phyloP scores from a whole-genome alignment of 2,797 vertebrate genomes.

The Tapera naevia region DNA sequence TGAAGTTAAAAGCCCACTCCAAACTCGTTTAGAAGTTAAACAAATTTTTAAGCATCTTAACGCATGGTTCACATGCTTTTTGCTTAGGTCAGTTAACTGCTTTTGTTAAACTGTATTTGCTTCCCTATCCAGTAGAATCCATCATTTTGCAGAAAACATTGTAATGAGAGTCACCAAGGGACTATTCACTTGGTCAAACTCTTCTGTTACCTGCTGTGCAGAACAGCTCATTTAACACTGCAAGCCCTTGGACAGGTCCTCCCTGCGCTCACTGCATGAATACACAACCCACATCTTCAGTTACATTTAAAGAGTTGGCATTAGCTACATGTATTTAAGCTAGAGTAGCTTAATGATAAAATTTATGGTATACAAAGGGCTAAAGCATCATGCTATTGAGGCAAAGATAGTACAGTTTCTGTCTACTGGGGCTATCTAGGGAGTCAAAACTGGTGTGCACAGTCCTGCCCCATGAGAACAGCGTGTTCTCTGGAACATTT shows the following conservation, averaged over 20 bases:
- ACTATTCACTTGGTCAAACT: not conserved
- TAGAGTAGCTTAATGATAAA: not conserved
- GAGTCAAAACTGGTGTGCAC: accelerated
- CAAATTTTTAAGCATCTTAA: slow-evolving; percentile 43
- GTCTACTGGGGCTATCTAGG: not conserved
- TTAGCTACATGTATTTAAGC: not conserved
- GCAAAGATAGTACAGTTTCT: not conserved
- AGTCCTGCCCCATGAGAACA: not conserved
- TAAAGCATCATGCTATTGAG: not conserved
- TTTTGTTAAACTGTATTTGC: not conserved
- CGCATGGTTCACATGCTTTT: not conserved
- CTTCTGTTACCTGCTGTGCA: not conserved
- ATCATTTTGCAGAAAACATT: not conserved
- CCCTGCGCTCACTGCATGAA: not conserved
- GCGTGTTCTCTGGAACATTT: not conserved
- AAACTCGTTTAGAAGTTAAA: slow-evolving; percentile 35
- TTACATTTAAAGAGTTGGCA: accelerated
- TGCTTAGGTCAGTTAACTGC: not conserved
- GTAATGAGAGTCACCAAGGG: not conserved
- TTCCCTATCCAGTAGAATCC: not conserved
- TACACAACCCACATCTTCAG: not conserved
- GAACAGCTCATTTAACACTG: not conserved
- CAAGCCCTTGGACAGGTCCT: not conserved
- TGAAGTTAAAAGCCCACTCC: slow-evolving; percentile 51
- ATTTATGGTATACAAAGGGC: not conserved